Evolutionary conservation across 2,113 vertebrate species (phyloP), one percentile per base, ranked within the genome.

Genomic region (Sardina pilchardus): DNA sequence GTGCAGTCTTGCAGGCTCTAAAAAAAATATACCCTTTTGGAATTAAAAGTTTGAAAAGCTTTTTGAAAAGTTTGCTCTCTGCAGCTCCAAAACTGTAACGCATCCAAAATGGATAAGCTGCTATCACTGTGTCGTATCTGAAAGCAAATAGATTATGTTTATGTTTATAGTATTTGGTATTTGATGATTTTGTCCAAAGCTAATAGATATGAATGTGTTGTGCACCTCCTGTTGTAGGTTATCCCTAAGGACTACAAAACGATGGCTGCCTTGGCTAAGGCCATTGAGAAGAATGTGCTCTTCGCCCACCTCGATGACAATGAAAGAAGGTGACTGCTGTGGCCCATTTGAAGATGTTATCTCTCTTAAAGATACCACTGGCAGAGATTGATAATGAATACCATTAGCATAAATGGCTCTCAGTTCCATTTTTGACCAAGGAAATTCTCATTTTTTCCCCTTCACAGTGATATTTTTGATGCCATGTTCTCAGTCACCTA

Each of bases 201-300:
- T 19, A 71, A 12, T 30, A 10, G 63, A 30, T 26, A 71, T 71
- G n/a, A 26, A 71, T 71, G 63, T 10, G 8, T 7, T 21, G 2
- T 53, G 24, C 44, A 26, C 6, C 5, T 56, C 87, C 34, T 47
- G 12, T 91, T 84, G 4, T 56, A 99, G 98, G 98, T 99, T 89
- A 99, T 99, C 96, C 98, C 98, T 84, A 99, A 99, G 94, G 98
- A 99, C 93, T 99, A 99, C 89, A 99, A 99, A 93, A 99, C 98
- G 16, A 99, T 99, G 98, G 98, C 98, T 90, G 98, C 98, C 86
- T 93, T 99, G 93, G 98, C 98, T 86, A 99, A 99, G 96, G 98
- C 98, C 50, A 99, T 99, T 84, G 98, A 99, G 92, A 99, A 98
- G 95, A 99, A 99, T 36, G 98, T 99, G 78, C 95, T 99, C 56